A percentile compares a stretch with the other conserved stretches of the same genome.
These are phyloP conservation scores for Melipona quadrifasciata DNA, from an alignment of 1,140 invertebrate species.

Conservation along the genomic window DNA sequence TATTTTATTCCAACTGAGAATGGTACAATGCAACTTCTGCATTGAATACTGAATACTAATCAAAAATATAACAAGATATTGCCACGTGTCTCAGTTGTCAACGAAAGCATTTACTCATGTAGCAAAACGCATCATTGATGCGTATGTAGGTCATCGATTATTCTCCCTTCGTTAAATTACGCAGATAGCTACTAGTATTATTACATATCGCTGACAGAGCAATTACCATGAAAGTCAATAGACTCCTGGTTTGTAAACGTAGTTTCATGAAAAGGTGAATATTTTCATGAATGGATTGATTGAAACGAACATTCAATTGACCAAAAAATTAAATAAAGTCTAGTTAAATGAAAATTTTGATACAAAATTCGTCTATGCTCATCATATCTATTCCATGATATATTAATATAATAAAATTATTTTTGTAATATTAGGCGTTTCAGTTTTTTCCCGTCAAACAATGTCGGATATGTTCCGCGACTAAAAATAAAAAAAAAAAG, in stretches of 20 bases:
- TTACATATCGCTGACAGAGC: neutral
- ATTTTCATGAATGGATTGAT: neutral
- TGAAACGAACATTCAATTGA: neutral
- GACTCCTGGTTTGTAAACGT: neutral
- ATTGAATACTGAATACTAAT: neutral
- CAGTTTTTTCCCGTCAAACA: too few species aligned
- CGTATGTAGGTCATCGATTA: conserved; percentile 26
- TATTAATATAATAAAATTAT: too few species aligned
- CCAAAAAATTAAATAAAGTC: neutral
- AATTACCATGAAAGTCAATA: conserved; percentile 1
- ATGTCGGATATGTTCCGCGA: too few species aligned
- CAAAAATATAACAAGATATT: too few species aligned
- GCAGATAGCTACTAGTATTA: conserved; percentile 1
- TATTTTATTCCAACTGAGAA: neutral
- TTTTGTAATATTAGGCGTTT: too few species aligned
- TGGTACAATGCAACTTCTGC: neutral
- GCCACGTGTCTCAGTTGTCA: neutral
- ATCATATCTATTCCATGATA: too few species aligned
- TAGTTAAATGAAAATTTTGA: neutral
- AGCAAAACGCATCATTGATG: neutral
- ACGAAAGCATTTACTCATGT: neutral
- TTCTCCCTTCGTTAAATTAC: conserved; percentile 15
- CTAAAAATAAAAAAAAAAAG: too few species aligned
- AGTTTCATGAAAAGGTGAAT: neutral
- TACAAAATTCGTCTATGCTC: neutral